Base-by-base conservation (phyloP, 2,888 invertebrate species). In the Calliopum simillimum region DNA sequence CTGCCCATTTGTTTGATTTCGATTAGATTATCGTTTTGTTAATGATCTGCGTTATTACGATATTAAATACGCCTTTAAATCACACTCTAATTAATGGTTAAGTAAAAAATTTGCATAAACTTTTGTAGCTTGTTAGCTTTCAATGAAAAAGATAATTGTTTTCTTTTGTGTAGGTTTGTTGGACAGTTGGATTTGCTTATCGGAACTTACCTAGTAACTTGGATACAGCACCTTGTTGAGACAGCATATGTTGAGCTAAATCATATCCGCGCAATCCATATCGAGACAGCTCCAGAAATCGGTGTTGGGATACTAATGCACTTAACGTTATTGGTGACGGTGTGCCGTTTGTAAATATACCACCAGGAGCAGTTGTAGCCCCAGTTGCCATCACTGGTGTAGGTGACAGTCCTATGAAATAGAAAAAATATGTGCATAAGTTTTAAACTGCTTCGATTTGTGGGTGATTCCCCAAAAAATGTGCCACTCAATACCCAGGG, bases 211-310 rank as follows among this genome's bases (percentile, higher is more conserved):
- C 96, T 84, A 96, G 88, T 83, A 96, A 89, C 88, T 96, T 96
- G 77, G 94, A 95, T 80, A 94, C 96, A 81, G 95, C 95, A 80
- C 95, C 95, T 88, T 96, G 95, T 88, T 96, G 95, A 72, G 94
- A 93, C 69, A 96, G 89, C 88, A 96, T 94, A 83, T 96, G 96
- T 81, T 95, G 94, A 5, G 96, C 95, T 81, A 96, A 90, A 87
- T 96, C 96, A 83, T 96, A 96, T 81, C 96, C 96, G 76, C 96
- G 89, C 77, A 95, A 88, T 76, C 95, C 90, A 87, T 92, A 89
- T 86, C 95, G 88, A 53, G 94, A 94, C 76, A 95, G 87, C 84
- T 95, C 95, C 79, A 95, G 86, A 6, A 95, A 89, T 74, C 95
- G 88, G 85, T 94, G 94, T 81, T 94, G 93, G 2, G 93, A 93